Evolutionary conservation across 2,888 invertebrate species (phyloP).

Genomic region (Busseola fusca): DNA sequence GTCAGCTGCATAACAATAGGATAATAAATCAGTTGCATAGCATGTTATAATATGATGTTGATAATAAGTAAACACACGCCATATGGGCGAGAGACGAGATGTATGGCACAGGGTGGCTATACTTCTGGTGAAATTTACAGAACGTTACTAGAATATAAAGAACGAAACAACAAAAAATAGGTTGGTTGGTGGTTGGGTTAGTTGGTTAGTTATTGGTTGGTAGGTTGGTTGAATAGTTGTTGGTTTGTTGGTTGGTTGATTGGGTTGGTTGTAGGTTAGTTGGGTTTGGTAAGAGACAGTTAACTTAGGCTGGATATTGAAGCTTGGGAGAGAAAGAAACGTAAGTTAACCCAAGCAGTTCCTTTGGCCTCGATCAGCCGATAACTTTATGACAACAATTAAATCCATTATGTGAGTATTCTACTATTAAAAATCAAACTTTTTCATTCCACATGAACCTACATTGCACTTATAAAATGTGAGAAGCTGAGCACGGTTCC

Average conservation of each 20-base stretch:
- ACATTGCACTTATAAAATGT: no score
- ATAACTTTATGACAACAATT: not conserved
- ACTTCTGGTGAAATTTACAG: not conserved
- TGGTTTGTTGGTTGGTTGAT: no score
- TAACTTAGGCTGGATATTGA: not conserved
- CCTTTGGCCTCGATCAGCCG: no score
- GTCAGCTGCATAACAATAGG: slow-evolving; percentile 19
- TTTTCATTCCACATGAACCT: no score
- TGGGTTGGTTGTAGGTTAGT: no score
- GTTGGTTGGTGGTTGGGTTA: not conserved
- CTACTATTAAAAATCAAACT: no score
- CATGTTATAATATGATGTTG: slow-evolving; percentile 35
- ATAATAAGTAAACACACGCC: slow-evolving; percentile 42
- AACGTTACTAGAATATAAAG: not conserved
- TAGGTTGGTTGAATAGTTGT: no score
- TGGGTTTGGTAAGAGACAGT: no score
- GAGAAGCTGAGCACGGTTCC: no score
- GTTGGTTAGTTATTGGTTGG: not conserved
- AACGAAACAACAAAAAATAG: not conserved
- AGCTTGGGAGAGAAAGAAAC: not conserved
- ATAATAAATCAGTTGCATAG: slow-evolving; percentile 37
- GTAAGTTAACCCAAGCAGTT: not conserved
- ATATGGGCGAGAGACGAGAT: slow-evolving; percentile 21
- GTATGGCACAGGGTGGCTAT: slow-evolving; percentile 10
- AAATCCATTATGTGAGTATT: no score